Evolutionary conservation across 2,113 vertebrate species (phyloP).

Genomic region (Heteronetta atricapilla): DNA sequence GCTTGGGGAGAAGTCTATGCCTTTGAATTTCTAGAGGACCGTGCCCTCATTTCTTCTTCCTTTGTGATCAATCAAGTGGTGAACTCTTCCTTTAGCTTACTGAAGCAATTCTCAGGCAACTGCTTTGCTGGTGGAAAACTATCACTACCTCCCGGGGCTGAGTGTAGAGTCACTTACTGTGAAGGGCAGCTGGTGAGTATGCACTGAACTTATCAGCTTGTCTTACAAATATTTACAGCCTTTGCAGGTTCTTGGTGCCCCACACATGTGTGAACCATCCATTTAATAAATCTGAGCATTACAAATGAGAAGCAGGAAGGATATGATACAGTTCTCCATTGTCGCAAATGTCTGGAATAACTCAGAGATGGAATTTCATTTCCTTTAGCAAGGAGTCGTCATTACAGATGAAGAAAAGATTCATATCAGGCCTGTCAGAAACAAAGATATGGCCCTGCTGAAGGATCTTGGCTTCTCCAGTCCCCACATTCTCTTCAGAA

Average conservation of each 20-base stretch:
- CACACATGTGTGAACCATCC: not conserved
- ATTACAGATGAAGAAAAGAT: not conserved
- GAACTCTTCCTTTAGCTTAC: slow-evolving; percentile 47
- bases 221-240: not conserved
- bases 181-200: slow-evolving; percentile 70
- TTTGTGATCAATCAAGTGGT: slow-evolving; percentile 36
- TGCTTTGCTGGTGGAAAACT: slow-evolving; percentile 51
- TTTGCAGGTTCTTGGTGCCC: not conserved
- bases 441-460: slow-evolving; percentile 2
- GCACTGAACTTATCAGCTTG: not conserved
- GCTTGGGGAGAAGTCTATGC: slow-evolving; percentile 17
- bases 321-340: not conserved
- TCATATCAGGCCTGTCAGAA: slow-evolving; percentile 53
- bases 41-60: slow-evolving; percentile 12
- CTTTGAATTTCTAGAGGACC: slow-evolving; percentile 30
- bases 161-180: slow-evolving; percentile 61
- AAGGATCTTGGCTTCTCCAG: not conserved
- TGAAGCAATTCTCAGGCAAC: slow-evolving; percentile 16
- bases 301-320: not conserved
- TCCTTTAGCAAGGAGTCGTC: slow-evolving; percentile 59
- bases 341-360: not conserved
- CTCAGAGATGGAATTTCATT: slow-evolving; percentile 21
- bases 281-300: not conserved
- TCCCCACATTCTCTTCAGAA: slow-evolving; percentile 61
- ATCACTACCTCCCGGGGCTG: not conserved